phyloP scores from a whole-genome alignment of 2,797 vertebrate genomes.

The Spheniscus humboldti region DNA sequence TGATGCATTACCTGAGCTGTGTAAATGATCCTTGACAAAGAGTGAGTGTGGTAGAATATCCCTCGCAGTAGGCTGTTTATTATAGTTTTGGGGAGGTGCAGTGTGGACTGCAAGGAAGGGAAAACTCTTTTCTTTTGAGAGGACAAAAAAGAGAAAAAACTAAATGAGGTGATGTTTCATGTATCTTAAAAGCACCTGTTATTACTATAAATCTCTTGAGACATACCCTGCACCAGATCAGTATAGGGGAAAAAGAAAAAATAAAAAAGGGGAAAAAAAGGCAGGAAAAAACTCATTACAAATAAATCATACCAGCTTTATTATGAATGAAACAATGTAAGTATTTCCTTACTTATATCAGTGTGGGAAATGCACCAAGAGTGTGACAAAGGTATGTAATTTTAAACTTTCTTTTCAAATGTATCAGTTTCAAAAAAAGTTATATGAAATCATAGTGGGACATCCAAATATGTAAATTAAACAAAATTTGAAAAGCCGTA shows the following conservation, averaged over 20 bases:
- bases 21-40: background rate
- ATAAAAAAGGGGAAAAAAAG: background rate
- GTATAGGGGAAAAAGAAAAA: background rate
- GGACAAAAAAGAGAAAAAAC: background rate
- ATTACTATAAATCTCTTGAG: background rate
- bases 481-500: background rate
- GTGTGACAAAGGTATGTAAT: background rate
- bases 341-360: background rate
- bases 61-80: background rate
- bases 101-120: background rate
- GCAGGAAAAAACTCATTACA: background rate
- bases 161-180: background rate
- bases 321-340: background rate
- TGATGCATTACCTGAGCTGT: background rate
- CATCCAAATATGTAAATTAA: background rate
- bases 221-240: background rate
- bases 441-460: background rate
- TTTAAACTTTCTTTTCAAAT: background rate
- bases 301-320: background rate
- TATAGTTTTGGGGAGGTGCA: background rate
- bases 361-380: background rate
- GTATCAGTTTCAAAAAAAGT: fast-evolving
- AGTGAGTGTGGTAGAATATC: background rate
- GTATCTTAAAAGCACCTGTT: background rate
- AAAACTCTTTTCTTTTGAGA: background rate